Base-by-base conservation (phyloP, 2,797 vertebrate genomes). In the Enteromius anoplus region DNA sequence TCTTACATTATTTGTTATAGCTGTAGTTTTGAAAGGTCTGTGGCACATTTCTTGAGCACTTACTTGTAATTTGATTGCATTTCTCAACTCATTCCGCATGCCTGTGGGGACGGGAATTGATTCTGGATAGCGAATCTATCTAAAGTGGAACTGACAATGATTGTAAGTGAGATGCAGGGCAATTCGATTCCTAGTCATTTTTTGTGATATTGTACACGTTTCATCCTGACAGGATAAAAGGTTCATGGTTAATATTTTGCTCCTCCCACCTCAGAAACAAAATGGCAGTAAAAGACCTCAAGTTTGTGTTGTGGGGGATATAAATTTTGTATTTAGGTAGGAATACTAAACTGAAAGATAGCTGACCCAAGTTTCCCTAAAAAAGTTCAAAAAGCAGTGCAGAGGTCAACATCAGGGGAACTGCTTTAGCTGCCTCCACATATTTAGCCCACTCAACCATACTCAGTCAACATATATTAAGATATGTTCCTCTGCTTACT, bases 81-180 rank as follows among this genome's bases (percentile, higher is more conserved):
- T 82, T 76, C 82, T 66, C 62, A 76, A 73, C 68, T 66, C 64
- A 82, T 75, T 85, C 83, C 49, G 32, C 23, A 75, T 72, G 26
- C 80, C 82, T 75, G 81, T 75, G 75, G 66, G 80, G 60, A 80
- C 53, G 23, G 84, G 80, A 87, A 88, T 80, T 85, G 79, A 85
- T 77, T 82, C 73, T 84, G 83, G 34, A 45, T 81, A 69, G 87
- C 80, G 11, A 14, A 79, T 85, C 84, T 85, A 78, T 62, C 53
- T 40, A 62, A 86, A 88, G 83, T 85, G 83, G 86, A 92, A 89
- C 86, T 87, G 87, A 90, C 88, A 87, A 76, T 80, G 82, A 90
- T 91, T 89, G 84, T 86, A 89, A 88, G 78, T 76, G 78, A 90
- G 85, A 87, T 80, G 66, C 37, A 80, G 89, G 86, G 90, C 86